phyloP scores from a whole-genome alignment of 2,113 vertebrate genomes.

The Meles meles region DNA sequence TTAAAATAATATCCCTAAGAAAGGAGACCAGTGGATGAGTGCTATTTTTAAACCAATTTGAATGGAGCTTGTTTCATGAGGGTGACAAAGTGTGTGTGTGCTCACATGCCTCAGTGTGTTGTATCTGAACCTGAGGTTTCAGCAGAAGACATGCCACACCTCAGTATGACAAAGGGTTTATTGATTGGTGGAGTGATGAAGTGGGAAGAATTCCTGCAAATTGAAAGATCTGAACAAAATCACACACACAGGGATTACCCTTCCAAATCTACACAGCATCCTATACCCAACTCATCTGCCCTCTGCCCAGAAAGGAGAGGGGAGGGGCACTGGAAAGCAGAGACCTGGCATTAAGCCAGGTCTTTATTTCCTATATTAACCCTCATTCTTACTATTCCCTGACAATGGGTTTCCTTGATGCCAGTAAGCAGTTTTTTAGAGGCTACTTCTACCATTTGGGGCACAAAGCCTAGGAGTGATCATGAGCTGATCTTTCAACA shows the following conservation, averaged over 20 bases:
- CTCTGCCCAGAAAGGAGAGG: not conserved
- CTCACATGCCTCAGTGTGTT: constrained; percentile 9
- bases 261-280: not conserved
- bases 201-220: constrained; percentile 41
- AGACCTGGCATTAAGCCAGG: not conserved
- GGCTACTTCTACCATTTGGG: constrained; percentile 27
- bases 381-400: constrained; percentile 71
- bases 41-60: constrained; percentile 88
- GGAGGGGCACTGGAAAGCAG: not conserved
- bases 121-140: constrained; percentile 57
- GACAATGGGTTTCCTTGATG: constrained; percentile 72
- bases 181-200: constrained; percentile 23
- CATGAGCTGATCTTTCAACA: not conserved
- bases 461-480: not conserved
- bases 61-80: constrained; percentile 81
- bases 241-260: not conserved
- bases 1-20: constrained; percentile 82
- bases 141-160: constrained; percentile 31
- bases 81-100: constrained; percentile 67
- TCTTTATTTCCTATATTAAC: constrained; percentile 70
- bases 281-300: not conserved
- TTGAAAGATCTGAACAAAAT: not conserved
- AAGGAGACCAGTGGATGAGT: constrained; percentile 82
- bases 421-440: constrained; percentile 68
- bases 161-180: constrained; percentile 57